These are phyloP conservation scores for Bothrops jararaca DNA, from an alignment of 2,113 vertebrate species.

Conservation along the genomic window DNA sequence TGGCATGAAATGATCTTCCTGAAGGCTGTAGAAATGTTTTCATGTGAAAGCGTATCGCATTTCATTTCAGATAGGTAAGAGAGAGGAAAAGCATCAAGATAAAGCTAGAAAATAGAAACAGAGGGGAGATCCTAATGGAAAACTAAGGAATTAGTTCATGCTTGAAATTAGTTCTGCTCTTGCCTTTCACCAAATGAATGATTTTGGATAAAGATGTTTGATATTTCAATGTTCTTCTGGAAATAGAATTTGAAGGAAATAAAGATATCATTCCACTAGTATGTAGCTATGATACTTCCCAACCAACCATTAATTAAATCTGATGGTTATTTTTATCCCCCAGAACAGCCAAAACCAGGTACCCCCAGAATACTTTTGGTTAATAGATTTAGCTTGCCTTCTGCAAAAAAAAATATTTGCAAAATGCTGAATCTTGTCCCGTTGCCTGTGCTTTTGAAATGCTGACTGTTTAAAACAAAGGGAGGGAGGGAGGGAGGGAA, in stretches of 20 bases:
- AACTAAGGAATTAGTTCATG: accelerated
- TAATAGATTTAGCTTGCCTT: neutral
- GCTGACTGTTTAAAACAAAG: neutral
- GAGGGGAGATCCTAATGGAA: neutral
- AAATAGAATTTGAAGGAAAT: neutral
- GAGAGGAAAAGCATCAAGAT: slow-evolving; percentile 41
- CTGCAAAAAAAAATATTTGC: neutral
- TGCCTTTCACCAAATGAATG: accelerated
- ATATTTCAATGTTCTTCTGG: neutral
- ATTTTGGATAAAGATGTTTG: slow-evolving; percentile 19
- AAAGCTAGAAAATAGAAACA: slow-evolving; percentile 12
- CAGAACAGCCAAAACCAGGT: no score
- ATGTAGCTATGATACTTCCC: neutral
- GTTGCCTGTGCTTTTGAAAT: neutral
- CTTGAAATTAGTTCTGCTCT: neutral
- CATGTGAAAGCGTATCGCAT: slow-evolving; percentile 45
- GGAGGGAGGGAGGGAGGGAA: neutral
- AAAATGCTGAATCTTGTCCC: neutral
- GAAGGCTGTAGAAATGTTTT: slow-evolving; percentile 59
- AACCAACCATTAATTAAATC: neutral
- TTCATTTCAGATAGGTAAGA: slow-evolving; percentile 40
- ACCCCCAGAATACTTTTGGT: no score
- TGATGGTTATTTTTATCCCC: neutral
- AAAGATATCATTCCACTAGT: neutral
- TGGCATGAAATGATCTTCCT: slow-evolving; percentile 64